Conservation (phyloP, 2,888 invertebrate genomes). For the Dusona sp. region DNA sequence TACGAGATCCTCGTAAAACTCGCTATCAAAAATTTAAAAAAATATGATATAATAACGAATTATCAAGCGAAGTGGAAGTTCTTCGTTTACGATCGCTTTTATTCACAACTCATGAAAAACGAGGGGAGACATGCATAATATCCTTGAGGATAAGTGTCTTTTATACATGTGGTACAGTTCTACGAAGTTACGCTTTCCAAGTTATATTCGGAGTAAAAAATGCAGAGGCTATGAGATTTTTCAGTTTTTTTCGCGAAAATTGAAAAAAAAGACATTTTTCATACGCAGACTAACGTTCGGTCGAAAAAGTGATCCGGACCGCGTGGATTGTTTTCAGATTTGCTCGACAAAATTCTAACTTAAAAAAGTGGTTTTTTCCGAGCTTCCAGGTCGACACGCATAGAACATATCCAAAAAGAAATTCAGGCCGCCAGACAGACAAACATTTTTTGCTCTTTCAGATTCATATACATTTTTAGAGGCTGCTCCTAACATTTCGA, state of each 20-base stretch:
- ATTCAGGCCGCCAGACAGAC: too few species aligned
- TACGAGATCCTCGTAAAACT: conserved; percentile 47
- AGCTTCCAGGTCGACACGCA: too few species aligned
- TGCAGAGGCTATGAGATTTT: neutral
- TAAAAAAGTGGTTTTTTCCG: too few species aligned
- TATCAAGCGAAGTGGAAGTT: conserved; percentile 36
- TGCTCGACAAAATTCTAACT: too few species aligned
- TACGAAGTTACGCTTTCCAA: neutral
- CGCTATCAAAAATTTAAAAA: neutral
- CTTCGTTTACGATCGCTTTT: conserved; percentile 39
- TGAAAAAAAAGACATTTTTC: neutral
- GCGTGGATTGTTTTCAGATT: too few species aligned
- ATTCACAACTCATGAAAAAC: conserved; percentile 13
- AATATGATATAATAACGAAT: conserved; percentile 27
- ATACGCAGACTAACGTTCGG: too few species aligned
- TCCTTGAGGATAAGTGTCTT: neutral
- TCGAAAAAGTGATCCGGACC: too few species aligned
- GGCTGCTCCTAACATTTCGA: too few species aligned
- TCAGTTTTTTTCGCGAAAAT: neutral
- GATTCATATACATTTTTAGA: too few species aligned
- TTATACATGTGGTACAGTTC: neutral
- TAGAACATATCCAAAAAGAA: too few species aligned
- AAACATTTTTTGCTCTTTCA: too few species aligned
- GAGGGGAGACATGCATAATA: neutral
- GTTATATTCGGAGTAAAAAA: neutral